A percentile compares a stretch with the other conserved stretches of the same genome.
phyloP scores from a whole-genome alignment of 2,888 invertebrate genomes.

The Hylaea fasciaria region DNA sequence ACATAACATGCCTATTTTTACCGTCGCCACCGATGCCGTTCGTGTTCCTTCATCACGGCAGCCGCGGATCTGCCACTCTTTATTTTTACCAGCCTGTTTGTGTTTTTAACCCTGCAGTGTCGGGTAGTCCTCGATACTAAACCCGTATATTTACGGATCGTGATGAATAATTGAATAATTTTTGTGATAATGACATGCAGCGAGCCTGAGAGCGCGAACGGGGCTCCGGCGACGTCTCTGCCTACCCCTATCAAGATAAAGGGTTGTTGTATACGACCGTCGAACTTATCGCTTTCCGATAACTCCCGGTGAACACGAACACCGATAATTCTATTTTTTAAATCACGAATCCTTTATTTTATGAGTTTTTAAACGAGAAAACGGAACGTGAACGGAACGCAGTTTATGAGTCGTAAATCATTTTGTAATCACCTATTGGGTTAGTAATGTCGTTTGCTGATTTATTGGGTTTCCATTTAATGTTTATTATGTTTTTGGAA shows the following conservation, averaged over 20 bases:
- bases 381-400: slow-evolving; percentile 29
- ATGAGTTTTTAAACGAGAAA: slow-evolving; percentile 50
- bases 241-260: slow-evolving; percentile 78
- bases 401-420: slow-evolving; percentile 43
- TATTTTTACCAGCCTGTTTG: slow-evolving; percentile 22
- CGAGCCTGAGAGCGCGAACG: slow-evolving; percentile 42
- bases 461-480: slow-evolving; percentile 30
- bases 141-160: slow-evolving; percentile 42
- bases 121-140: slow-evolving; percentile 25
- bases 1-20: slow-evolving; percentile 22
- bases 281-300: slow-evolving; percentile 73
- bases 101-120: slow-evolving; percentile 25
- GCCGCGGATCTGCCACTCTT: slow-evolving; percentile 15
- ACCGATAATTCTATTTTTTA: slow-evolving; percentile 54
- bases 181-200: slow-evolving; percentile 72
- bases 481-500: slow-evolving; percentile 27
- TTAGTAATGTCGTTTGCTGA: slow-evolving; percentile 33
- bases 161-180: slow-evolving; percentile 73
- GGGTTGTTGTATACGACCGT: slow-evolving; percentile 63
- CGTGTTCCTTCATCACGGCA: slow-evolving; percentile 19
- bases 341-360: slow-evolving; percentile 47
- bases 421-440: slow-evolving; percentile 40
- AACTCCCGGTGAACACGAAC: slow-evolving; percentile 73
- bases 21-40: slow-evolving; percentile 14
- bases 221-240: slow-evolving; percentile 67